Base-by-base conservation (phyloP, 2,113 vertebrate genomes). In the Uria lomvia region DNA sequence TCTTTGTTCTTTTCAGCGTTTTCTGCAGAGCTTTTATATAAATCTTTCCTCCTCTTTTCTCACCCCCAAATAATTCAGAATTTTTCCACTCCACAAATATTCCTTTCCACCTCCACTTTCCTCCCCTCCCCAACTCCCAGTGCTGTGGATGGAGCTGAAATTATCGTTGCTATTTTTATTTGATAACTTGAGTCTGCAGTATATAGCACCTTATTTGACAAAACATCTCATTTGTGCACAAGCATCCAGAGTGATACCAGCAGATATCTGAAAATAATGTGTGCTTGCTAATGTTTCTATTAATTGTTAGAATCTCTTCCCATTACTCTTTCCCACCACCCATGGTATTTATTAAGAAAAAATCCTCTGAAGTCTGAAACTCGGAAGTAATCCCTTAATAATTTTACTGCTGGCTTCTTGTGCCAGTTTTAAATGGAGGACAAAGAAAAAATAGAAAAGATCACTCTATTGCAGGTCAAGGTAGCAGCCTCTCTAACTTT, bases 81-180 rank as follows among this genome's bases (percentile, higher is more conserved):
- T 66, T 91, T 95, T 89, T 91, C 78, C 66, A 90, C 86, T 92
- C 76, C 38, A 63, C 89, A 79, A 86, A 80, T 94, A 91, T 38
- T 97, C 32, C 42, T 82, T 92, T 47, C 94, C 92, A 79, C 94
- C 90, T 92, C 93, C 89, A 65, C 84, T 75, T 91, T 62, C 30
- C 68, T 92, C 72, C 56, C 55, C 38, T 71, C 27, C 59, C 43
- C 40, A 68, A 4, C 53, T 89, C 63, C 50, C 70, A 82, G 59
- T 53, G 65, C 66, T 87, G 66, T 90, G 76, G 74, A 80, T 83
- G 40, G 50, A 88, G 58, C 77, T 91, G 85, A 96, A 94, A 88
- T 88, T 77, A 60, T 87, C 59, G 74, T 86, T 94, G 56, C 60
- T 95, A 94, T 96, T 97, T 97, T 94, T 77, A 82, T 89, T 79